phyloP scores from a whole-genome alignment of 2,113 vertebrate species.

The Ascaphus truei region DNA sequence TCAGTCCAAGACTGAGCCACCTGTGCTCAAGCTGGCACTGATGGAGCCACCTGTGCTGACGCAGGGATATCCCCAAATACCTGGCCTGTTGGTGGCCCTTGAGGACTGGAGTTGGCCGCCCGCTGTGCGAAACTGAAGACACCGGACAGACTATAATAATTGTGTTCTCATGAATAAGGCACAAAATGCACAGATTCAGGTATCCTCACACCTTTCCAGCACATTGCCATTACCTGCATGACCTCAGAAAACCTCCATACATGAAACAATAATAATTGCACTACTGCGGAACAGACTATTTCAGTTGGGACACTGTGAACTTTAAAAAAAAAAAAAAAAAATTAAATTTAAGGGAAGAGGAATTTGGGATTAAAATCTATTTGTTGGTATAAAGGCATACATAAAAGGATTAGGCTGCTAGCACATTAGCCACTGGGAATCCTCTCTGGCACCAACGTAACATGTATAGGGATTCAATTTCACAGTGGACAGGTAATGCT shows the following conservation, averaged over 20 bases:
- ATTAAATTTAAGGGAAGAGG: slow-evolving; percentile 45
- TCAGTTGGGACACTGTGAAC: slow-evolving; percentile 51
- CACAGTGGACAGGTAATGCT: slow-evolving; percentile 56
- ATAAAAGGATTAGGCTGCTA: slow-evolving; percentile 28
- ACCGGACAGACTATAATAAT: slow-evolving; percentile 71
- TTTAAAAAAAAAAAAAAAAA: too few relatives aligned
- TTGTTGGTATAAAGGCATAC: slow-evolving; percentile 45
- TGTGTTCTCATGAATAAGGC: slow-evolving; percentile 91
- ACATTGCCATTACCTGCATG: slow-evolving; percentile 92
- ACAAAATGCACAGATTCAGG: slow-evolving; percentile 97
- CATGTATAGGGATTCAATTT: slow-evolving; percentile 46
- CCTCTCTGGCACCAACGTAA: slow-evolving; percentile 42
- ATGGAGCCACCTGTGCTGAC: too few relatives aligned
- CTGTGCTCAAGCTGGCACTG: too few relatives aligned
- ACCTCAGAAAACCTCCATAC: slow-evolving; percentile 73
- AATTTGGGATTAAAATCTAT: slow-evolving; percentile 33
- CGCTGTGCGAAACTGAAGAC: too few relatives aligned
- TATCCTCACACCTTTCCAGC: slow-evolving; percentile 91
- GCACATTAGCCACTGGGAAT: neutral
- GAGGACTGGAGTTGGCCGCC: too few relatives aligned
- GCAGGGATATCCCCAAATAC: too few relatives aligned
- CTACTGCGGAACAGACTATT: slow-evolving; percentile 59
- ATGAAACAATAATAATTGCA: slow-evolving; percentile 71
- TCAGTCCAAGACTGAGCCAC: too few relatives aligned
- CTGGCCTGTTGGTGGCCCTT: too few relatives aligned